Evolutionary conservation across 23 tunicate species (phyloP).

Genomic region (Phallusia fumigata): DNA sequence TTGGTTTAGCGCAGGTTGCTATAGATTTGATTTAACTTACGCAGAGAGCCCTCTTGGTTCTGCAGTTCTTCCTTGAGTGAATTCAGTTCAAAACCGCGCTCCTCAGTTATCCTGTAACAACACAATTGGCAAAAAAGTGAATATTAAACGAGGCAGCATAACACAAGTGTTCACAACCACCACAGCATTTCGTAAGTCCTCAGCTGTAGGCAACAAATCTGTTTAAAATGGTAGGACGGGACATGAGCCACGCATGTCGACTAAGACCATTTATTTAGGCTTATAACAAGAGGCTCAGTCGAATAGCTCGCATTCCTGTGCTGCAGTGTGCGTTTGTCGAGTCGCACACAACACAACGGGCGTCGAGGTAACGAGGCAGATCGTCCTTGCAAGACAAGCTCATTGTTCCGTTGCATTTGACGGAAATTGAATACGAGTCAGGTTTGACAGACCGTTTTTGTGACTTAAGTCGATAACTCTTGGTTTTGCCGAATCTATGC

Average conservation of each 20-base stretch:
- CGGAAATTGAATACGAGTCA: not conserved
- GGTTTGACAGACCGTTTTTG: too few relatives aligned
- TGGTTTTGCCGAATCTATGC: too few relatives aligned
- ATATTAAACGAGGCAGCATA: too few relatives aligned
- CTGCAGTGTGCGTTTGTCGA: not conserved
- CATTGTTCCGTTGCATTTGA: not conserved
- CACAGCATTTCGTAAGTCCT: too few relatives aligned
- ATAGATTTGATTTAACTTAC: not conserved
- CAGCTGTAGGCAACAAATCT: not conserved
- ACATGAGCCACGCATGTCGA: not conserved
- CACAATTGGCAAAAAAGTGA: too few relatives aligned
- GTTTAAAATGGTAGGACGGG: not conserved
- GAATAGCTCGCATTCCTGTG: not conserved
- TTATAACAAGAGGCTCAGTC: not conserved
- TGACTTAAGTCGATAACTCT: too few relatives aligned
- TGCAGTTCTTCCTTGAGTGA: not conserved
- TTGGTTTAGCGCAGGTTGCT: not conserved
- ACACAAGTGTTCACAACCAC: too few relatives aligned
- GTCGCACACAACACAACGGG: not conserved
- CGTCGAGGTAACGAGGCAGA: not conserved
- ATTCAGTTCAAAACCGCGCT: not conserved
- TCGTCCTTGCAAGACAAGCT: not conserved
- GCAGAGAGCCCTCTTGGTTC: not conserved
- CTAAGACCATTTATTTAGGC: not conserved
- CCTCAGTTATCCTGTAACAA: not conserved